Evolutionary conservation across 2,888 invertebrate species (phyloP).

Genomic region (Diarsia mendica): DNA sequence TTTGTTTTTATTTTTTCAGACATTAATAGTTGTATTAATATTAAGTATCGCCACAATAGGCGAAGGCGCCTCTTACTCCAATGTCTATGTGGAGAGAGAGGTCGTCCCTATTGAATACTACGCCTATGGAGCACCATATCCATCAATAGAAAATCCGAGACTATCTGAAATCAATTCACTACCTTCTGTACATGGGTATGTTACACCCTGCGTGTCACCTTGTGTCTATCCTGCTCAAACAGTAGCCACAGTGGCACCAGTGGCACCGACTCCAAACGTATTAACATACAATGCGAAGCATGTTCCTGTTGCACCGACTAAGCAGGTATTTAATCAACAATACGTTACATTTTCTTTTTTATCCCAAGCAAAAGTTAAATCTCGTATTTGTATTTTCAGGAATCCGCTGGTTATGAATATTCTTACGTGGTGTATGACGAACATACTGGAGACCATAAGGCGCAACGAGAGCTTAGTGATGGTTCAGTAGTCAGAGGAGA

Average conservation of each 20-base stretch:
- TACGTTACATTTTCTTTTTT: not conserved
- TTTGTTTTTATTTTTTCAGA: slow-evolving; percentile 74
- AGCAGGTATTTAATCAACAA: slow-evolving; percentile 74
- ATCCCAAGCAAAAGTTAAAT: not conserved
- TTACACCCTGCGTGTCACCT: slow-evolving; percentile 80
- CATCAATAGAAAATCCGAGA: slow-evolving; percentile 68
- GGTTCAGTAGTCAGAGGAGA: slow-evolving; percentile 88
- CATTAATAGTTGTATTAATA: slow-evolving; percentile 64
- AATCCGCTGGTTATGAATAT: slow-evolving; percentile 81
- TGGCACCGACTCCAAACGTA: slow-evolving; percentile 74
- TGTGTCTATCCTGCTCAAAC: slow-evolving; percentile 77
- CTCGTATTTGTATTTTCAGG: slow-evolving; percentile 65
- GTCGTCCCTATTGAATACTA: slow-evolving; percentile 74
- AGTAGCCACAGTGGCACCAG: slow-evolving; percentile 60
- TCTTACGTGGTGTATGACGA: slow-evolving; percentile 89
- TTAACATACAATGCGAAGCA: slow-evolving; percentile 76
- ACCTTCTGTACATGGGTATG: slow-evolving; percentile 68
- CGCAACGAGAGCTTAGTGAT: slow-evolving; percentile 88
- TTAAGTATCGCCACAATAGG: slow-evolving; percentile 68
- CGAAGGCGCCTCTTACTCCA: slow-evolving; percentile 78
- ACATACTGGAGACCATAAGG: slow-evolving; percentile 89
- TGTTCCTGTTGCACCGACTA: slow-evolving; percentile 74
- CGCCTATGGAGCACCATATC: slow-evolving; percentile 77
- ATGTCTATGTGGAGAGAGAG: slow-evolving; percentile 81
- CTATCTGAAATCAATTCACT: slow-evolving; percentile 76